phyloP scores from a whole-genome alignment of 2,797 vertebrate species.

The Dermochelys coriacea region DNA sequence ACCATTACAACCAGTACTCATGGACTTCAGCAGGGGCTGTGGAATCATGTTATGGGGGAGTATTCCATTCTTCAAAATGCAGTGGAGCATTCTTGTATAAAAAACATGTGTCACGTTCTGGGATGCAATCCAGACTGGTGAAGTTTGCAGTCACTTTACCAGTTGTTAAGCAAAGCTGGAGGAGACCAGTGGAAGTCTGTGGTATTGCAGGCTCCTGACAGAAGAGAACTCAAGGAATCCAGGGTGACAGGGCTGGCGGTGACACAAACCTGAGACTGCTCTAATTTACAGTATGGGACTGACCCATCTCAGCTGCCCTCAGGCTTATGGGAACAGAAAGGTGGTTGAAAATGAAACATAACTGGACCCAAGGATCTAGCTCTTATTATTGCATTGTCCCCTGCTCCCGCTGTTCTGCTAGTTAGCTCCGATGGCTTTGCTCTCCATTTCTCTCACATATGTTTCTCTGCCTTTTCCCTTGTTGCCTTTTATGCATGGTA shows the following conservation, averaged over 20 bases:
- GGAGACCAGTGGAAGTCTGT: background rate
- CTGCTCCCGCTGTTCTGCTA: background rate
- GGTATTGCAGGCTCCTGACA: background rate
- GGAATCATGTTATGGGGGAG: background rate
- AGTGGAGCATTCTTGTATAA: background rate
- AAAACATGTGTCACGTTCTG: too few relatives aligned
- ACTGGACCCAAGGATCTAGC: background rate
- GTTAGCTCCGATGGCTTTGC: background rate
- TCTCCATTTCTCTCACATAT: background rate
- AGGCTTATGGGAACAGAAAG: constrained; percentile 11
- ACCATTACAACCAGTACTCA: background rate
- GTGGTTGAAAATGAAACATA: background rate
- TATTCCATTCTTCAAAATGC: background rate
- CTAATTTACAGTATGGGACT: background rate
- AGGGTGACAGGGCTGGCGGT: background rate
- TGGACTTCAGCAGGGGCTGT: background rate
- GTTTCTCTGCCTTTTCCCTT: background rate
- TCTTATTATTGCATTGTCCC: background rate
- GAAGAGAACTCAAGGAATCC: background rate
- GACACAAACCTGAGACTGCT: background rate
- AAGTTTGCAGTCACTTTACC: background rate
- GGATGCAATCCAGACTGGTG: too few relatives aligned
- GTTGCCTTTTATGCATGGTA: background rate
- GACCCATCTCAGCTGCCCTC: background rate
- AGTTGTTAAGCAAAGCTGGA: background rate